Evolutionary conservation across 1,140 invertebrate genomes (phyloP).

Genomic region (Drosophila arawakana): DNA sequence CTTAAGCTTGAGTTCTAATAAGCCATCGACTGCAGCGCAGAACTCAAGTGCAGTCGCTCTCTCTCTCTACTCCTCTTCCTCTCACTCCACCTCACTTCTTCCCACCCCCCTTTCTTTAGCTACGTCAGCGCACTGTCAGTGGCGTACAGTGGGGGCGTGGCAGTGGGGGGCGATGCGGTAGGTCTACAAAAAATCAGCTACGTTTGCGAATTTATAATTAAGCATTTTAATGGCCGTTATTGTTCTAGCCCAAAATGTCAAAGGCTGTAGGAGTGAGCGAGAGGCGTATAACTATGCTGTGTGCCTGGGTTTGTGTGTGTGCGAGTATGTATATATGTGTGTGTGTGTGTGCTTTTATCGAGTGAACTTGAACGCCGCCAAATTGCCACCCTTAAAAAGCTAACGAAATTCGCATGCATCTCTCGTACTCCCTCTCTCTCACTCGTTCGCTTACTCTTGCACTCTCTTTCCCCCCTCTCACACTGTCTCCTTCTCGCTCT

Average conservation of each 20-base stretch:
- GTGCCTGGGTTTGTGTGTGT: slow-evolving; percentile 9
- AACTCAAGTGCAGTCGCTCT: slow-evolving; percentile 44
- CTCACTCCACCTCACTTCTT: neutral
- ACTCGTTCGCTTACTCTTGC: neutral
- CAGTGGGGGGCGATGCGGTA: neutral
- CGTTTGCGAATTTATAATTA: slow-evolving; percentile 83
- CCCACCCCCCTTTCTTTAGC: slow-evolving; percentile 12
- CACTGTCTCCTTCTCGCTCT: slow-evolving; percentile 10
- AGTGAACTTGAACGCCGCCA: slow-evolving; percentile 66
- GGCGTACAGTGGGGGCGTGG: neutral
- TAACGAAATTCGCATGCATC: slow-evolving; percentile 17
- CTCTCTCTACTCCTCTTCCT: slow-evolving; percentile 8
- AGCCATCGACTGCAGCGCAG: slow-evolving; percentile 35
- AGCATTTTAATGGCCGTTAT: slow-evolving; percentile 83
- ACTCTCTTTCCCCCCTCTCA: slow-evolving; percentile 4
- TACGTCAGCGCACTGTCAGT: slow-evolving; percentile 24
- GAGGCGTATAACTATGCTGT: neutral
- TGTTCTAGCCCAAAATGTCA: slow-evolving; percentile 63
- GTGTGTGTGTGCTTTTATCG: slow-evolving; percentile 35
- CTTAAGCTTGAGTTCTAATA: slow-evolving; percentile 31
- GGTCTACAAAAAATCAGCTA: slow-evolving; percentile 66
- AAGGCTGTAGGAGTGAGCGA: slow-evolving; percentile 20
- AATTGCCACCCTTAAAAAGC: slow-evolving; percentile 81
- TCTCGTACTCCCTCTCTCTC: slow-evolving; percentile 9
- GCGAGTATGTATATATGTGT: slow-evolving; percentile 12